phyloP scores from a whole-genome alignment of 2,113 vertebrate species.

The Thomomys bottae region DNA sequence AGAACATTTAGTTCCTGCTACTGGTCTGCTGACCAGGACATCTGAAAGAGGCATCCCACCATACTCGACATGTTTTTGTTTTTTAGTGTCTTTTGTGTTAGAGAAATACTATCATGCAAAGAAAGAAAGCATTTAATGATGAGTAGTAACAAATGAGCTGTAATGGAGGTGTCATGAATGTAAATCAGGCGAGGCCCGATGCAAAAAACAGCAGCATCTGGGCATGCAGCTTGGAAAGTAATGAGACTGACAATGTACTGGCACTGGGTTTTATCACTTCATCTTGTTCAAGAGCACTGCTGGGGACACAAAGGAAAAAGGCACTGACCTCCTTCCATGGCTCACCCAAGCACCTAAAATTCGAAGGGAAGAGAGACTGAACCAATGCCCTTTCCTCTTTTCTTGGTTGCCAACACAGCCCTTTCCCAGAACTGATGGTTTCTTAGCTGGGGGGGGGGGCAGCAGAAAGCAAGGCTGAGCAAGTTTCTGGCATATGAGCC shows the following conservation, averaged over 20 bases:
- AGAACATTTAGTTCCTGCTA: background rate
- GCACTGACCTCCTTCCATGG: constrained; percentile 77
- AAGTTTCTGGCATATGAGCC: constrained; percentile 41
- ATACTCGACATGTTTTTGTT: background rate
- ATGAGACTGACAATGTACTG: constrained; percentile 83
- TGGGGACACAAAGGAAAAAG: constrained; percentile 83
- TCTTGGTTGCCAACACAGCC: constrained; percentile 12
- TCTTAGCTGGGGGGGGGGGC: constrained; percentile 62
- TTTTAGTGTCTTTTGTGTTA: background rate
- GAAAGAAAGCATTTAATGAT: constrained; percentile 71
- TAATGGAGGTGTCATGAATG: constrained; percentile 78
- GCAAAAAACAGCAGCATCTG: constrained; percentile 81
- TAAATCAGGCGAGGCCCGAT: constrained; percentile 68
- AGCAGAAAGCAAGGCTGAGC: constrained; percentile 43
- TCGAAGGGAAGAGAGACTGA: background rate
- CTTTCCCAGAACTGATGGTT: constrained; percentile 53
- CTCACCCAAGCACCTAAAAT: constrained; percentile 13
- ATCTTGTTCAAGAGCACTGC: constrained; percentile 85
- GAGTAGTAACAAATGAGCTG: constrained; percentile 76
- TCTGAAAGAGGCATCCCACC: background rate
- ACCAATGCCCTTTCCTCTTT: background rate
- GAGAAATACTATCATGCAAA: constrained; percentile 5
- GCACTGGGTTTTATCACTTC: constrained; percentile 86
- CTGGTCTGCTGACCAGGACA: background rate
- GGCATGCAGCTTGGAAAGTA: constrained; percentile 80